These are phyloP conservation scores for Stratiomys singularior DNA, from an alignment of 2,888 invertebrate genomes.

Conservation along the genomic window DNA sequence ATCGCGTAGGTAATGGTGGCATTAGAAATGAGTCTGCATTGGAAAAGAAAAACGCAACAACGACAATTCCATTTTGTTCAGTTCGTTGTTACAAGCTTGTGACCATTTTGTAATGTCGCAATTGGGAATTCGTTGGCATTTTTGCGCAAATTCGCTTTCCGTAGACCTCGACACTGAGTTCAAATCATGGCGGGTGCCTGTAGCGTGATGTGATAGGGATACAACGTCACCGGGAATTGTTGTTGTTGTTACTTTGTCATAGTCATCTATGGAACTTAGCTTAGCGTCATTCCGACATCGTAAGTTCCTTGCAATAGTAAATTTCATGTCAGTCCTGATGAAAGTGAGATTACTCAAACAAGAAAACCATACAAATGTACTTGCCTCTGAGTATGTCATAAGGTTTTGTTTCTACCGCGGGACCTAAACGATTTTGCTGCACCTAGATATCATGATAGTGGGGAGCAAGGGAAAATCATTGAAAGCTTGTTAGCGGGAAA, in stretches of 20 bases:
- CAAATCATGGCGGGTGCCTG: conserved; percentile 30
- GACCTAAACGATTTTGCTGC: background rate
- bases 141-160: conserved; percentile 37
- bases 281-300: background rate
- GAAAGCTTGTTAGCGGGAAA: no score
- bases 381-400: background rate
- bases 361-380: background rate
- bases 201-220: conserved; percentile 13
- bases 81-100: conserved; percentile 16
- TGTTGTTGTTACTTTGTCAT: background rate
- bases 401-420: background rate
- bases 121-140: conserved; percentile 40
- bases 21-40: conserved; percentile 32
- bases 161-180: conserved; percentile 44
- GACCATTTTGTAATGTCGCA: conserved; percentile 10
- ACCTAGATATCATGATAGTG: no score
- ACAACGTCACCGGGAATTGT: background rate
- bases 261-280: background rate
- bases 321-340: conserved; percentile 17
- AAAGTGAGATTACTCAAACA: conserved; percentile 23
- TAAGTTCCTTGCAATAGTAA: background rate
- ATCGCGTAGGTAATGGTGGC: conserved; percentile 29
- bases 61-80: conserved; percentile 8
- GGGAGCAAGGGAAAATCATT: no score
- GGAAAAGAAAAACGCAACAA: no score